Base-by-base conservation (phyloP, 2,888 invertebrate genomes). In the Chalcosyrphus nemorum region DNA sequence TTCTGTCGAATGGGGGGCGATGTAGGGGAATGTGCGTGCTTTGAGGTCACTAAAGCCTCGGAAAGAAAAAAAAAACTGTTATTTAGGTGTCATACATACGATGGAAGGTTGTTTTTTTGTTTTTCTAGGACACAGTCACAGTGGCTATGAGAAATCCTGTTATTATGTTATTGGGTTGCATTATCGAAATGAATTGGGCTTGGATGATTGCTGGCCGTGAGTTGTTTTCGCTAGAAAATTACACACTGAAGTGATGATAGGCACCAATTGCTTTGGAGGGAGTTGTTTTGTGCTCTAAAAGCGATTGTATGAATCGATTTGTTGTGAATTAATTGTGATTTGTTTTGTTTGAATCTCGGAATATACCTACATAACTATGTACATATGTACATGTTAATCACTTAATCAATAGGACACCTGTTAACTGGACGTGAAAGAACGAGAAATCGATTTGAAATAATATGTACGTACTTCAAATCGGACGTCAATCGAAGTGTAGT, bases 101-200 rank as follows among this genome's bases (percentile, higher is more conserved):
- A 80, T 75, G 81, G 27, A 63, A 41, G 50, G n/a, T n/a, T n/a
- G n/a, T n/a, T n/a, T n/a, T n/a, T n/a, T n/a, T n/a, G n/a, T n/a
- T n/a, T 70, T 68, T 76, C 65, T 45, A 50, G 56, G 57, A 56
- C 47, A 57, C 52, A 47, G 41, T 15, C 41, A 57, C 50, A 54
- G 41, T 21, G 50, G 15, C 27, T 38, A 45, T 57, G 41, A 32
- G 19, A 66, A 50, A 54, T 66, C 17, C 15, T 43, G 5, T 17
- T 11, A 13, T 56, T 56, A 38, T 13, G 38, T 38, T 38, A 38
- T 38, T 38, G 38, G 13, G 35, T 35, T 27, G 63, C 74, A 63
- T 63, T 74, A 74, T 74, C 11, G 13, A 54, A 74, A 74, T 74
- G 54, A 54, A 52, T n/a, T 54, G 21, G 63, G 0, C 24, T 45